A percentile compares a stretch with the other conserved stretches of the same genome.
These are phyloP conservation scores for Ivindomyrus marchei DNA, from an alignment of 2,113 vertebrate genomes.

Conservation along the genomic window DNA sequence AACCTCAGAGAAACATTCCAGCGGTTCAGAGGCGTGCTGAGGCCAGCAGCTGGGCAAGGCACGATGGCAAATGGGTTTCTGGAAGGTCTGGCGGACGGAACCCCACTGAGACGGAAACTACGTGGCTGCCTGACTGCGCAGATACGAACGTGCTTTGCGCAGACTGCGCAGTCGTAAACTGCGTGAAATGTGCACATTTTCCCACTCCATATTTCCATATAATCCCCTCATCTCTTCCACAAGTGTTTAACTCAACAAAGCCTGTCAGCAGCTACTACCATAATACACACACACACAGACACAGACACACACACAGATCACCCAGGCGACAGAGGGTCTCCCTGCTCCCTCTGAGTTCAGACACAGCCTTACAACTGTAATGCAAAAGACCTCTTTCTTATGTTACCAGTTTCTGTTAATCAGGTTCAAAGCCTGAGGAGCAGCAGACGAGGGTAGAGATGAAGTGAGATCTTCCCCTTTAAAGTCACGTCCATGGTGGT, in stretches of 20 bases:
- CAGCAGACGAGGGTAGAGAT: not conserved
- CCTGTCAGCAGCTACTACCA: not conserved
- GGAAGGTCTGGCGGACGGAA: not conserved
- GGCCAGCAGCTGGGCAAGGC: not conserved
- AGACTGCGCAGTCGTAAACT: not conserved
- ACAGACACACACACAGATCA: not conserved
- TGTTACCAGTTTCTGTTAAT: not conserved
- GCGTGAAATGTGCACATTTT: not conserved
- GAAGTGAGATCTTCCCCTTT: not conserved
- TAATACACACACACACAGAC: not conserved
- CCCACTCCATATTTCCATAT: not conserved
- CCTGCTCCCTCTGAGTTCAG: not conserved
- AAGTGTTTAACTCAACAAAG: not conserved
- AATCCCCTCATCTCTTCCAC: not conserved
- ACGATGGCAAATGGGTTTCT: not conserved
- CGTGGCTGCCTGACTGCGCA: not conserved
- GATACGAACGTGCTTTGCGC: not conserved
- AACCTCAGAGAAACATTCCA: conserved; percentile 11
- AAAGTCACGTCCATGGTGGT: not conserved
- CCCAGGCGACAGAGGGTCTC: not conserved
- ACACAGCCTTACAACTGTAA: not conserved
- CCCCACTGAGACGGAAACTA: not conserved
- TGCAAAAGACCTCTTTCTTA: not conserved
- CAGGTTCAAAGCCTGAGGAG: not conserved
- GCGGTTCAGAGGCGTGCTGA: not conserved